Evolutionary conservation across 2,797 vertebrate genomes (phyloP).

Genomic region (Arvicola amphibius): DNA sequence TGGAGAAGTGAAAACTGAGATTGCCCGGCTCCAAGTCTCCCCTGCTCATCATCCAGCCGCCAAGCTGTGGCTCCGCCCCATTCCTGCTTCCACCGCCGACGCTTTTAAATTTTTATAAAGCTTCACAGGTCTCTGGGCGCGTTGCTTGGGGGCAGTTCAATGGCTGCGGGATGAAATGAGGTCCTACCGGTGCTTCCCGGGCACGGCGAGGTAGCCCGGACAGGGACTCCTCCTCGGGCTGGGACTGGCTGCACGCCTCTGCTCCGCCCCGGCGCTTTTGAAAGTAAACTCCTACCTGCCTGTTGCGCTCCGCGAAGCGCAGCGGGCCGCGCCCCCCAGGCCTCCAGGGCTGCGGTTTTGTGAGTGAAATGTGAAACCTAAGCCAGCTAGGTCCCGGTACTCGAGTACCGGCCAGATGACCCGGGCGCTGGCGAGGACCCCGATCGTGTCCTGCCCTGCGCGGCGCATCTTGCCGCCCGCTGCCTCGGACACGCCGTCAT

Average conservation of each 20-base stretch:
- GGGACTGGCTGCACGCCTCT: not conserved
- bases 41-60: not conserved
- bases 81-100: constrained; percentile 30
- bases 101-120: constrained; percentile 74
- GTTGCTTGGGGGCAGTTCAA: constrained; percentile 56
- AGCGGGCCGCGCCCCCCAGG: constrained; percentile 32
- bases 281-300: constrained; percentile 85
- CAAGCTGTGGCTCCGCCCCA: constrained; percentile 70
- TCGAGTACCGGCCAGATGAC: constrained; percentile 1
- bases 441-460: not conserved
- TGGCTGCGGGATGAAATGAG: constrained; percentile 29
- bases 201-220: not conserved
- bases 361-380: constrained; percentile 24
- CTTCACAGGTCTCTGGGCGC: constrained; percentile 59
- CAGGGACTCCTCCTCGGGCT: constrained; percentile 2
- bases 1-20: not conserved
- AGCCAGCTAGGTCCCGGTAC: not conserved
- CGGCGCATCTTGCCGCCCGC: not conserved
- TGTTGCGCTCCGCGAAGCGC: constrained; percentile 80
- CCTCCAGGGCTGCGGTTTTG: not conserved
- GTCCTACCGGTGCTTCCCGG: not conserved
- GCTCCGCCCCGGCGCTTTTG: constrained; percentile 78
- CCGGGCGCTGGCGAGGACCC: not conserved
- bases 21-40: not conserved
- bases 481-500: not conserved